phyloP scores from a whole-genome alignment of 2,113 vertebrate species.

The Callipepla californica region DNA sequence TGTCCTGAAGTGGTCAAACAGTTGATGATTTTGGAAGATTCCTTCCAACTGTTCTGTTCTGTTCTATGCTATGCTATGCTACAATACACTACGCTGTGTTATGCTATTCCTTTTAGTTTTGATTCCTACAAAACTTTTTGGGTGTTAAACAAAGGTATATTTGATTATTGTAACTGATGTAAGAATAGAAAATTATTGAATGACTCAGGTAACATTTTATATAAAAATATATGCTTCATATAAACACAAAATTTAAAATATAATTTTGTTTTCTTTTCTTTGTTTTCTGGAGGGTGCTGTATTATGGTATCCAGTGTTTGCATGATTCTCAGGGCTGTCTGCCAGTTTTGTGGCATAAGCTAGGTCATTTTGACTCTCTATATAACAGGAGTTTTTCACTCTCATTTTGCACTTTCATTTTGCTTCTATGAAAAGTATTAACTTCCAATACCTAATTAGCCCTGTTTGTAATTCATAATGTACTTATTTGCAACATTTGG shows the following conservation, averaged over 20 bases:
- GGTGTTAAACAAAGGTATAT: accelerated
- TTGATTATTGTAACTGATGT: neutral
- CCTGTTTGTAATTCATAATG: neutral
- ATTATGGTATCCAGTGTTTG: neutral
- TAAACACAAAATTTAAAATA: neutral
- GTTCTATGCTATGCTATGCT: neutral
- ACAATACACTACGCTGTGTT: neutral
- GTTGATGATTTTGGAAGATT: neutral
- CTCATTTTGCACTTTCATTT: neutral
- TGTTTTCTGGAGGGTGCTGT: neutral
- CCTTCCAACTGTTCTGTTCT: neutral
- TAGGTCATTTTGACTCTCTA: neutral
- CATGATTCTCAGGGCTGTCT: neutral
- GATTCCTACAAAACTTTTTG: neutral
- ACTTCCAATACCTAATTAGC: neutral
- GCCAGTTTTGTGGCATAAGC: neutral
- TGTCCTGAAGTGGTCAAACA: neutral
- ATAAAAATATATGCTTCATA: neutral
- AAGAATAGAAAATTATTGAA: neutral
- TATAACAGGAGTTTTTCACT: neutral
- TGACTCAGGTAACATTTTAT: neutral
- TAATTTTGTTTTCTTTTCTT: neutral
- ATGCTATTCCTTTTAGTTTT: neutral
- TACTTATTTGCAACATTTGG: neutral
- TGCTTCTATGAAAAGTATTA: neutral